phyloP scores from a whole-genome alignment of 2,888 invertebrate genomes.

The Cheilosia vernalis region DNA sequence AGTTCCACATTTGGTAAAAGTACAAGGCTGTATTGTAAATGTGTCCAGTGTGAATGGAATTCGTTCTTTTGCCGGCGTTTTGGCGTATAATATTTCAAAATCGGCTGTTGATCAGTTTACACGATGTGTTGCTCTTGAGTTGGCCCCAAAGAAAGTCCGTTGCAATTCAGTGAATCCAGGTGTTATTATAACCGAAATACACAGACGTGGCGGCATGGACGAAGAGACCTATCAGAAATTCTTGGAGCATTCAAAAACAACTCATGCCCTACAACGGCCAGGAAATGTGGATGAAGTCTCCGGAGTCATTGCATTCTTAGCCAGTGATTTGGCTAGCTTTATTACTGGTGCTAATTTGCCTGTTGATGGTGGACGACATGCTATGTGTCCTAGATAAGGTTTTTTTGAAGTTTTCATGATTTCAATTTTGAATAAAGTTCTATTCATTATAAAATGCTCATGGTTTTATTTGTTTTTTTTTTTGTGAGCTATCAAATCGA shows the following conservation, averaged over 20 bases:
- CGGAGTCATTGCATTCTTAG: slow-evolving; percentile 93
- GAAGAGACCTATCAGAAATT: slow-evolving; percentile 92
- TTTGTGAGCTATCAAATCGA: no score
- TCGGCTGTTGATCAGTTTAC: slow-evolving; percentile 96
- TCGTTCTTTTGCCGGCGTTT: slow-evolving; percentile 92
- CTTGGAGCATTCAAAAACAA: slow-evolving; percentile 91
- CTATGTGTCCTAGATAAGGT: slow-evolving; percentile 92
- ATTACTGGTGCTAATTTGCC: slow-evolving; percentile 94
- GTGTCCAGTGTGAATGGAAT: slow-evolving; percentile 96
- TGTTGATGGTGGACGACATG: slow-evolving; percentile 96
- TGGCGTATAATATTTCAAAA: slow-evolving; percentile 96
- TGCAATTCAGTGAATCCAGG: slow-evolving; percentile 95
- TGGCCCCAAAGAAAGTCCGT: slow-evolving; percentile 90
- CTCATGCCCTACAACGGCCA: slow-evolving; percentile 94
- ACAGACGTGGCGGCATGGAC: slow-evolving; percentile 91
- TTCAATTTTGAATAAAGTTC: slow-evolving; percentile 19
- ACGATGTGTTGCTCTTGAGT: slow-evolving; percentile 92
- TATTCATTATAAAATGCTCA: neutral
- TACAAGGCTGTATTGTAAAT: slow-evolving; percentile 94
- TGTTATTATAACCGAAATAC: slow-evolving; percentile 93
- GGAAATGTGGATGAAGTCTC: slow-evolving; percentile 94
- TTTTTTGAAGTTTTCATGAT: slow-evolving; percentile 15
- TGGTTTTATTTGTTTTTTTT: neutral
- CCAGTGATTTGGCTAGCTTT: slow-evolving; percentile 92
- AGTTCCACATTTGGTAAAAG: slow-evolving; percentile 90